A percentile compares a stretch with the other conserved stretches of the same genome.
These are phyloP conservation scores for Lathronympha strigana DNA, from an alignment of 2,888 invertebrate species.

Conservation along the genomic window DNA sequence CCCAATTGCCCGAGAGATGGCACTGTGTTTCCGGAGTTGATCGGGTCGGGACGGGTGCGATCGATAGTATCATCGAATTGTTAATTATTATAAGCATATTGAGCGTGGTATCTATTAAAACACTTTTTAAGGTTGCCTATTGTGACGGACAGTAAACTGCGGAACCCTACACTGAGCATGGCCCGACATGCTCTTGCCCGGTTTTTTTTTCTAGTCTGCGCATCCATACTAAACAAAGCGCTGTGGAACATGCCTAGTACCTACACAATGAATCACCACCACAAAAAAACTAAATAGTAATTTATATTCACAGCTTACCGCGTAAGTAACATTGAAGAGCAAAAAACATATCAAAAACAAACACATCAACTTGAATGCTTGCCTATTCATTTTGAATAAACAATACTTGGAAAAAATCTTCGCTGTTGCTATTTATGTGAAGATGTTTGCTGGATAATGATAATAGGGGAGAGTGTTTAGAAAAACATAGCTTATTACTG, in stretches of 20 bases:
- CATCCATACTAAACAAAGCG: neutral
- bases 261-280: neutral
- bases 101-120: no score
- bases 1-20: no score
- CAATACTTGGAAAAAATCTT: conserved; percentile 44
- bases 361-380: conserved; percentile 41
- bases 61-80: no score
- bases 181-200: no score
- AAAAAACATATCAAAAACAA: conserved; percentile 44
- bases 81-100: no score
- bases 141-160: no score
- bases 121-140: no score
- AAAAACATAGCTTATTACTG: conserved; percentile 53
- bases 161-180: no score
- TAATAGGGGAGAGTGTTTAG: conserved; percentile 48
- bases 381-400: conserved; percentile 48
- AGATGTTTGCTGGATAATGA: conserved; percentile 55
- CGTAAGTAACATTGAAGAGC: conserved; percentile 48
- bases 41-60: no score
- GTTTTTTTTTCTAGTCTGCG: neutral
- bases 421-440: conserved; percentile 52
- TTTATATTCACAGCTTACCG: conserved; percentile 52
- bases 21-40: no score
- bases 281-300: conserved; percentile 34
- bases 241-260: neutral